These are phyloP conservation scores for Oriolus oriolus DNA, from an alignment of 2,113 vertebrate species.

Conservation along the genomic window DNA sequence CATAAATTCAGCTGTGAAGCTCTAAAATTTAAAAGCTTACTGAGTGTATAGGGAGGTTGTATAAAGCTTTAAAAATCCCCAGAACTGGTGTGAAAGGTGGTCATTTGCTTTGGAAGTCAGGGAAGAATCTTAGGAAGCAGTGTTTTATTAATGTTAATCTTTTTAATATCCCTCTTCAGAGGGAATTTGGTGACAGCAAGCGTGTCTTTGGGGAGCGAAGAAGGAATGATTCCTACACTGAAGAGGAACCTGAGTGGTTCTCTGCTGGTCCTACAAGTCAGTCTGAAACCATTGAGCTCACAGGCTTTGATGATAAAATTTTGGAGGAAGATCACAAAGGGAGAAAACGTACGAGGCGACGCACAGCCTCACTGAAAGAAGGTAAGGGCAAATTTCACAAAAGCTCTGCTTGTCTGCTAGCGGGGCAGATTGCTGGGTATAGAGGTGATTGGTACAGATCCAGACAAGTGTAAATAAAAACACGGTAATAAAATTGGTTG, in stretches of 20 bases:
- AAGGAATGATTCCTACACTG: constrained; percentile 94
- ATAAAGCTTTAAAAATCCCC: background rate
- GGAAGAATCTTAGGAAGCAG: background rate
- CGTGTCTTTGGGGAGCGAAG: constrained; percentile 91
- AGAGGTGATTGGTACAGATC: background rate
- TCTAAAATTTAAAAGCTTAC: background rate
- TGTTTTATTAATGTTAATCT: background rate
- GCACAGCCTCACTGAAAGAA: constrained; percentile 86
- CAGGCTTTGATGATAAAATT: constrained; percentile 95
- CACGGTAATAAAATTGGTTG: too few relatives aligned
- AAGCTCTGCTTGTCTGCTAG: background rate
- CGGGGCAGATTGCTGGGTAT: background rate
- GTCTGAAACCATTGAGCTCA: constrained; percentile 97
- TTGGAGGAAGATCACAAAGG: constrained; percentile 91
- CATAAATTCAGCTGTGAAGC: background rate
- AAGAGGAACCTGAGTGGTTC: constrained; percentile 98
- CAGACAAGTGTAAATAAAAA: background rate
- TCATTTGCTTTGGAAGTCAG: background rate
- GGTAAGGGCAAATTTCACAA: constrained; percentile 51
- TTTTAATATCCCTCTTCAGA: constrained; percentile 68
- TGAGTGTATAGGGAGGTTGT: background rate
- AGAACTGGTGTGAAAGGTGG: background rate
- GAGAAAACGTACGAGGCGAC: constrained; percentile 83
- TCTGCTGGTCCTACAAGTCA: constrained; percentile 96
- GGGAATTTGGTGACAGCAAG: constrained; percentile 92